Percentiles rank a stretch among this genome's conserved stretches.
Evolutionary conservation across 1,140 invertebrate species (phyloP).

Genomic region (Ephestia elutella): DNA sequence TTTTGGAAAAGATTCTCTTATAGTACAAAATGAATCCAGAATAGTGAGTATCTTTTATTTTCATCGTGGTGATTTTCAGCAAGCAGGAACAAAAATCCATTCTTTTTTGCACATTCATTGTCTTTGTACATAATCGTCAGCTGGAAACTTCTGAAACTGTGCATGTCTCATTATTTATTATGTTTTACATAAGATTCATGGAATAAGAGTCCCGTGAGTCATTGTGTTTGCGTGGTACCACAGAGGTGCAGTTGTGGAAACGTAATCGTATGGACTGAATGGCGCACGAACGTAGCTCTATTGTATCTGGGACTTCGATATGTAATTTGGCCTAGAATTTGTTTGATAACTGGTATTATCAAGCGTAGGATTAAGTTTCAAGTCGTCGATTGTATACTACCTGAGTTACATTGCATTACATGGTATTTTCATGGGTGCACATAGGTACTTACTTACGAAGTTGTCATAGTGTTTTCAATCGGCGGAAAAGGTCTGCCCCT

Average conservation of each 20-base stretch:
- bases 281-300: constrained; percentile 41
- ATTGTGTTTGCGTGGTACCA: constrained; percentile 54
- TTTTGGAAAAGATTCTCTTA: constrained; percentile 52
- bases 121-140: constrained; percentile 14
- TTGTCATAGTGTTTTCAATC: no score
- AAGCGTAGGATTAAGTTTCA: neutral
- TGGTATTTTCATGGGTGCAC: neutral
- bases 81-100: constrained; percentile 50
- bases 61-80: constrained; percentile 43
- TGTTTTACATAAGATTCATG: constrained; percentile 6
- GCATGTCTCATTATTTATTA: constrained; percentile 12
- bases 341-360: neutral
- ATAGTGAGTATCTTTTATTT: constrained; percentile 55
- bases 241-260: constrained; percentile 45
- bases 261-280: constrained; percentile 59
- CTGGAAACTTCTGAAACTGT: neutral
- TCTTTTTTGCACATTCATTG: constrained; percentile 50
- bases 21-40: constrained; percentile 72
- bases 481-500: no score
- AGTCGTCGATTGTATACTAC: neutral
- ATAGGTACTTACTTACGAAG: no score
- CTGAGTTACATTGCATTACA: neutral
- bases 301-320: constrained; percentile 18
- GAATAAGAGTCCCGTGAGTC: constrained; percentile 42
- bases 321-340: constrained; percentile 30